A percentile compares a stretch with the other conserved stretches of the same genome.
Conservation (phyloP, 2,113 vertebrate genomes). For the Deroptyus accipitrinus region DNA sequence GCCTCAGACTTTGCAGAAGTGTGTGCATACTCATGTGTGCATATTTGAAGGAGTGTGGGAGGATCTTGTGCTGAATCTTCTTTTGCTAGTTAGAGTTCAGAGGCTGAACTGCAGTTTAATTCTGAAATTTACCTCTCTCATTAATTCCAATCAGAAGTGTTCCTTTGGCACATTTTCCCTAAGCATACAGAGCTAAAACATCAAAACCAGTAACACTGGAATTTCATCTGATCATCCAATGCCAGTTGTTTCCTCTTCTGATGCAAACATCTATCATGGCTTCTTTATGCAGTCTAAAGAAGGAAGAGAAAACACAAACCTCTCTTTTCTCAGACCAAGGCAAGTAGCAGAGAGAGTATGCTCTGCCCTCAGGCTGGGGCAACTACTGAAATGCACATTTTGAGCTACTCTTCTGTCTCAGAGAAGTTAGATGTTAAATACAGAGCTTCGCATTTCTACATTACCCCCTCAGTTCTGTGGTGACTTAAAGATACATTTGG, state of each 20-base stretch:
- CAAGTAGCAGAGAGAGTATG: background rate
- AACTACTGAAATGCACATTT: background rate
- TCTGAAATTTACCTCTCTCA: background rate
- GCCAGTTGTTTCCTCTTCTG: background rate
- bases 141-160: background rate
- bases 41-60: background rate
- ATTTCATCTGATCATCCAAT: background rate
- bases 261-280: background rate
- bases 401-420: background rate
- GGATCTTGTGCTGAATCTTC: background rate
- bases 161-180: background rate
- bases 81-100: background rate
- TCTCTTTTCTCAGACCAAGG: background rate
- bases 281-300: background rate
- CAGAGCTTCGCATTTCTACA: background rate
- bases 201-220: background rate
- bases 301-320: background rate
- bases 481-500: background rate
- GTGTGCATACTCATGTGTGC: background rate
- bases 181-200: background rate
- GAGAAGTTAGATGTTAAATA: background rate
- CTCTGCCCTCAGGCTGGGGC: background rate
- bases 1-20: constrained; percentile 30
- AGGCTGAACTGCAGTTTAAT: background rate
- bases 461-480: background rate